Base-by-base conservation (phyloP, 2,113 vertebrate genomes). In the Vicugna pacos region DNA sequence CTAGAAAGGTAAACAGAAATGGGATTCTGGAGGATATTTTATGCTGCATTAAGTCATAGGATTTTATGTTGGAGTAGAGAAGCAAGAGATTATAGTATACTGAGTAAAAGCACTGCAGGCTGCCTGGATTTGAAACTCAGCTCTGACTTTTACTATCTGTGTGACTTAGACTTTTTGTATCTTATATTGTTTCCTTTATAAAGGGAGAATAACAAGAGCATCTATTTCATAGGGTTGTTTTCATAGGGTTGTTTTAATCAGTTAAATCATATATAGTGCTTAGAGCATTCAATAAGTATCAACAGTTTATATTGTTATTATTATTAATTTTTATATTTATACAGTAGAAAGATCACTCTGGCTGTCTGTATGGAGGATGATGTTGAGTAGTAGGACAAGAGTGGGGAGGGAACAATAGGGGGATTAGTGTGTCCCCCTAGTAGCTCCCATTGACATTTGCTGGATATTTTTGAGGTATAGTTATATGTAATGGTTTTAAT, bases 121-220 rank as follows among this genome's bases (percentile, higher is more conserved):
- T 89, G 28, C 24, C 60, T 82, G 38, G 8, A 28, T 93, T 87
- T 72, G 67, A 82, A 93, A 82, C 26, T 73, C 76, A 96, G 50
- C 9, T 67, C 82, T 72, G 54, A 46, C 28, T 42, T 73, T 72
- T 73, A 58, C 58, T 80, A 65, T 32, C 60, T 88, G 6, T 88
- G 24, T 65, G 52, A 76, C n/a, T 73, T 95, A 38, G 46, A 13
- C 16, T 91, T 70, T 83, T 96, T 94, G 38, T 86, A 24, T 54
- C 72, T 84, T 80, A 80, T 35, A 38, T 28, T 84, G 60, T 89
- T 93, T 89, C 46, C 17, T 86, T 38, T n/a, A 32, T 72, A 77
- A 92, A 35, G 38, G 22, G 64, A 89, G 56, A 92, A 89, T 52
- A 64, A 58, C 72, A 64, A 77, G 3, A 80, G 8, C 26, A 77